These are phyloP conservation scores for Labeo catla DNA, from an alignment of 2,113 vertebrate species.

Conservation along the genomic window DNA sequence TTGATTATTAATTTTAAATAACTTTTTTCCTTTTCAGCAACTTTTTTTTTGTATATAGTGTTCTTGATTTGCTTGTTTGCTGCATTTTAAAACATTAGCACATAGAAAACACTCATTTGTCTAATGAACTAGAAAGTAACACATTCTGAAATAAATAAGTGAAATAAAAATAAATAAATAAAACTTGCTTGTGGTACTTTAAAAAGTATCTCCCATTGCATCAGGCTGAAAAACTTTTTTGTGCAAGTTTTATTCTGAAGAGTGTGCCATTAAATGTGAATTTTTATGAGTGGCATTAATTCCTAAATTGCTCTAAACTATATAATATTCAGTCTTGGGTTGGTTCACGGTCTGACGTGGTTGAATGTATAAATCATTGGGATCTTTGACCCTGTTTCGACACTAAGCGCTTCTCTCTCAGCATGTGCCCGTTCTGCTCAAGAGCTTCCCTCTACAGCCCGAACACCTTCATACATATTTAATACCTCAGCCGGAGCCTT, in stretches of 20 bases:
- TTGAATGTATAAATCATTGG: conserved; percentile 28
- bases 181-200: background rate
- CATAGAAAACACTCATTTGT: background rate
- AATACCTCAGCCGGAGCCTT: conserved; percentile 14
- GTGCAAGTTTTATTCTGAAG: background rate
- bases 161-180: background rate
- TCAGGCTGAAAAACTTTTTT: background rate
- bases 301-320: conserved; percentile 23
- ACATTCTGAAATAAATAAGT: background rate
- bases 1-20: too few relatives aligned
- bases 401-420: conserved; percentile 22
- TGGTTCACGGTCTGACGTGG: background rate
- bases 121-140: background rate
- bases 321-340: conserved; percentile 1
- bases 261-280: background rate
- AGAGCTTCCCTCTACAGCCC: conserved; percentile 8
- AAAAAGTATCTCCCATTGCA: background rate
- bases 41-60: background rate
- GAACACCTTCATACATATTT: conserved; percentile 51
- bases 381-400: conserved; percentile 42
- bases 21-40: too few relatives aligned
- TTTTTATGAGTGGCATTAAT: background rate
- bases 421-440: conserved; percentile 20
- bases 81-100: background rate
- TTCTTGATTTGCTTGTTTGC: background rate